Evolutionary conservation across 1,140 invertebrate genomes (phyloP).

Genomic region (Melipona quadrifasciata): DNA sequence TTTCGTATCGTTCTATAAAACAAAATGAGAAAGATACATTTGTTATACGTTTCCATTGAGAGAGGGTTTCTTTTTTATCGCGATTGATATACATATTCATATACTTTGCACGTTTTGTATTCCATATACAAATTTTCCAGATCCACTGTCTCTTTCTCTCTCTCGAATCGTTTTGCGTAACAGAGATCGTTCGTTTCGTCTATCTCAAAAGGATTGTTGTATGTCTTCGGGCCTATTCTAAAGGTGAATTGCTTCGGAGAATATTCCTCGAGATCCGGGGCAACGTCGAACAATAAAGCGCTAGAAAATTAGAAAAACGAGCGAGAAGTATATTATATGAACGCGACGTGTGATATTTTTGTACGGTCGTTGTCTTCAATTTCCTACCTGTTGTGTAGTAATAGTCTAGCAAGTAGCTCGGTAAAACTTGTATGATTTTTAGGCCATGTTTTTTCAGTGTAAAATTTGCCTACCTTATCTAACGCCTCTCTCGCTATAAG

Average conservation of each 20-base stretch:
- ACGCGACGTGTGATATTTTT: slow-evolving; percentile 22
- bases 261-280: slow-evolving; percentile 64
- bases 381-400: slow-evolving; percentile 52
- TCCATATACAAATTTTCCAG: slow-evolving; percentile 54
- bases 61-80: background rate
- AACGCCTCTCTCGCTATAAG: slow-evolving; percentile 58
- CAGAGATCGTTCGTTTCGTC: slow-evolving; percentile 51
- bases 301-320: slow-evolving; percentile 45
- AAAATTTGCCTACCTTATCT: slow-evolving; percentile 56
- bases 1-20: slow-evolving; percentile 48
- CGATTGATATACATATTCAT: slow-evolving; percentile 1
- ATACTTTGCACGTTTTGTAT: slow-evolving; percentile 66
- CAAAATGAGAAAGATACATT: background rate
- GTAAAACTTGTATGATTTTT: slow-evolving; percentile 50
- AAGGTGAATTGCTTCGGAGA: slow-evolving; percentile 55
- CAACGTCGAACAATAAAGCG: slow-evolving; percentile 68
- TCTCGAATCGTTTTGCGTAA: slow-evolving; percentile 7
- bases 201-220: slow-evolving; percentile 41
- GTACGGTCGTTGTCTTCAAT: background rate
- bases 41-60: background rate
- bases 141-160: slow-evolving; percentile 47
- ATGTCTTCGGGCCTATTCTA: slow-evolving; percentile 56
- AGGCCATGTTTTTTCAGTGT: slow-evolving; percentile 25
- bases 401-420: slow-evolving; percentile 49
- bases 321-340: background rate